Evolutionary conservation across 1,140 invertebrate genomes (phyloP).

Genomic region (Formica selysi): DNA sequence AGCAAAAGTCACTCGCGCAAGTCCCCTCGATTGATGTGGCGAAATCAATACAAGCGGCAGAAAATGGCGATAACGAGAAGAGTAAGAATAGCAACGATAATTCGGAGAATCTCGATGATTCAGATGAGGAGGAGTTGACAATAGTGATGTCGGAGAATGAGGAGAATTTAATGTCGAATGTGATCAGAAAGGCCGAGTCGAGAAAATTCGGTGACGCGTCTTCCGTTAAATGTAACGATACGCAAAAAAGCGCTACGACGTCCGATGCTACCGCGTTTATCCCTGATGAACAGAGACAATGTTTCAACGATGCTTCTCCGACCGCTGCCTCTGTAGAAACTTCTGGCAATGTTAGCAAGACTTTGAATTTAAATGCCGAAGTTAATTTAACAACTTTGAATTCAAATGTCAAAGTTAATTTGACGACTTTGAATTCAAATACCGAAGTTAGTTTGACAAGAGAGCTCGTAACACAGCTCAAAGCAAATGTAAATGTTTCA

Average conservation of each 20-base stretch:
- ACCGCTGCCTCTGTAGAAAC: background rate
- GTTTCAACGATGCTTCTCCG: background rate
- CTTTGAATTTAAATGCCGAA: background rate
- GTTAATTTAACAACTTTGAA: background rate
- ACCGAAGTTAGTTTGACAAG: background rate
- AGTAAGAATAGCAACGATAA: background rate
- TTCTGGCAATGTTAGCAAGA: background rate
- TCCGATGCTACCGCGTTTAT: background rate
- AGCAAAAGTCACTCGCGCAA: background rate
- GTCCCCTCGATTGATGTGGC: background rate
- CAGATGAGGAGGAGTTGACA: background rate
- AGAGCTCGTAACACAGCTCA: background rate
- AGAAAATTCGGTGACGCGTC: too few species aligned
- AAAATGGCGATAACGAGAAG: background rate
- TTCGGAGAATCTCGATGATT: background rate
- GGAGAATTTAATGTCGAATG: background rate
- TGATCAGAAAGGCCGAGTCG: background rate
- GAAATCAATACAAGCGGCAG: background rate
- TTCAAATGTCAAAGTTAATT: background rate
- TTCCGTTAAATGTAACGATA: background rate
- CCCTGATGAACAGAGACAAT: background rate
- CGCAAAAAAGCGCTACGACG: background rate
- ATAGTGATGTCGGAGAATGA: constrained; percentile 44
- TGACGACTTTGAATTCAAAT: background rate
- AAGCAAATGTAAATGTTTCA: background rate